Percentiles rank a stretch among this genome's conserved stretches.
phyloP scores from a whole-genome alignment of 2,797 vertebrate genomes.

The Epinephelus malabaricus region DNA sequence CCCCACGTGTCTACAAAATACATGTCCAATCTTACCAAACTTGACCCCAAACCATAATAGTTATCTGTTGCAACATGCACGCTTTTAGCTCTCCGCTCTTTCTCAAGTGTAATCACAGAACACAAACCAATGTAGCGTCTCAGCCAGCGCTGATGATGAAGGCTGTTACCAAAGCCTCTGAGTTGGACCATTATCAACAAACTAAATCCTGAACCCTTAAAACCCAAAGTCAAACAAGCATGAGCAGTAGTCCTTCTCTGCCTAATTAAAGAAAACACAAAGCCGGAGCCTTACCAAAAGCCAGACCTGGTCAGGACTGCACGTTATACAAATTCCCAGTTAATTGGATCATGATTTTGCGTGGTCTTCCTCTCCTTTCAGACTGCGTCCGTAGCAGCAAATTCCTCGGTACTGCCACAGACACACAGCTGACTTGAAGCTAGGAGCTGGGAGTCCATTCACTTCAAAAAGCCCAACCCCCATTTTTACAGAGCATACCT shows the following conservation, averaged over 20 bases:
- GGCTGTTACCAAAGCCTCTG: constrained; percentile 54
- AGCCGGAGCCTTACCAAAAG: constrained; percentile 71
- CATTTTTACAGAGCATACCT: constrained; percentile 42
- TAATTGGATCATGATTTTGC: constrained; percentile 58
- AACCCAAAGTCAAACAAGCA: constrained; percentile 72
- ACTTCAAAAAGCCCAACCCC: constrained; percentile 44
- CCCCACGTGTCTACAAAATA: constrained; percentile 20
- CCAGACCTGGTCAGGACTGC: constrained; percentile 59
- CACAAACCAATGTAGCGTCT: constrained; percentile 52
- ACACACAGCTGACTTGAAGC: constrained; percentile 40
- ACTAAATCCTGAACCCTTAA: constrained; percentile 64
- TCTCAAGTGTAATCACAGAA: constrained; percentile 53
- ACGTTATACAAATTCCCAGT: constrained; percentile 55
- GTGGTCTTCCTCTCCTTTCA: constrained; percentile 46
- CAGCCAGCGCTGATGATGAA: constrained; percentile 45
- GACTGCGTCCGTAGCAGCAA: constrained; percentile 22
- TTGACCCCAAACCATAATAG: constrained; percentile 27
- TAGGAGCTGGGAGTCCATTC: constrained; percentile 19
- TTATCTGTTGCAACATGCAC: constrained; percentile 26
- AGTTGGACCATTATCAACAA: constrained; percentile 69
- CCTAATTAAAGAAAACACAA: constrained; percentile 75
- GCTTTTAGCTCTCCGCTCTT: constrained; percentile 27
- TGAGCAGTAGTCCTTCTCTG: constrained; percentile 49
- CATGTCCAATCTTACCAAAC: constrained; percentile 22
- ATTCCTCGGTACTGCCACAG: constrained; percentile 34